Evolutionary conservation across 2,113 vertebrate species (phyloP).

Genomic region (Thryonomys swinderianus): DNA sequence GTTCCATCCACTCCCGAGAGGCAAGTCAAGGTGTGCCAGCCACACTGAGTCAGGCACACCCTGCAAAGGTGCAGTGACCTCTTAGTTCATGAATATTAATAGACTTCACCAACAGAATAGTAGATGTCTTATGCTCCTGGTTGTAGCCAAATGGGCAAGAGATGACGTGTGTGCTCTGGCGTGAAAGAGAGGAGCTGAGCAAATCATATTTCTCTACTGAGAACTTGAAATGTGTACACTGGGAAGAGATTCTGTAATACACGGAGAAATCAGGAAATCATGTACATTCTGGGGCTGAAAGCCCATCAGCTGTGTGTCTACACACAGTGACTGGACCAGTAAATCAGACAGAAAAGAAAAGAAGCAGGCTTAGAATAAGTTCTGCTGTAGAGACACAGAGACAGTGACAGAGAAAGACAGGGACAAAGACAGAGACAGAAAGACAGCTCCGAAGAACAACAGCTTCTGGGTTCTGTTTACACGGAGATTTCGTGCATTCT

Average conservation of each 20-base stretch:
- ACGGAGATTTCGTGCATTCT: constrained; percentile 8
- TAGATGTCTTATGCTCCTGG: not conserved
- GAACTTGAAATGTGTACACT: constrained; percentile 6
- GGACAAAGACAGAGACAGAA: constrained; percentile 27
- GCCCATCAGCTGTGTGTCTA: not conserved
- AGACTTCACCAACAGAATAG: not conserved
- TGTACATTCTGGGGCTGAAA: not conserved
- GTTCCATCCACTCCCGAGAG: not conserved
- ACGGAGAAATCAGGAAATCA: not conserved
- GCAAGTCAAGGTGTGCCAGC: not conserved
- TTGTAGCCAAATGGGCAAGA: not conserved
- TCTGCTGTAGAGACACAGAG: not conserved
- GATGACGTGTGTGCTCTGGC: not conserved
- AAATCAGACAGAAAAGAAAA: not conserved
- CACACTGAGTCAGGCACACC: not conserved
- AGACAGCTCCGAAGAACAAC: not conserved
- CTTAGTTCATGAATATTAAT: not conserved
- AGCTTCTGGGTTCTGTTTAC: not conserved
- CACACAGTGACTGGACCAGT: not conserved
- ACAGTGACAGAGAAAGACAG: not conserved
- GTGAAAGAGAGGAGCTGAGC: not conserved
- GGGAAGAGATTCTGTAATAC: not conserved
- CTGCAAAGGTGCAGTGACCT: not conserved
- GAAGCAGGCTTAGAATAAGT: not conserved
- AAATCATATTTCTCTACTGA: not conserved